Conservation (phyloP, 2,888 invertebrate genomes). For the Leptopilina drosophilae region DNA sequence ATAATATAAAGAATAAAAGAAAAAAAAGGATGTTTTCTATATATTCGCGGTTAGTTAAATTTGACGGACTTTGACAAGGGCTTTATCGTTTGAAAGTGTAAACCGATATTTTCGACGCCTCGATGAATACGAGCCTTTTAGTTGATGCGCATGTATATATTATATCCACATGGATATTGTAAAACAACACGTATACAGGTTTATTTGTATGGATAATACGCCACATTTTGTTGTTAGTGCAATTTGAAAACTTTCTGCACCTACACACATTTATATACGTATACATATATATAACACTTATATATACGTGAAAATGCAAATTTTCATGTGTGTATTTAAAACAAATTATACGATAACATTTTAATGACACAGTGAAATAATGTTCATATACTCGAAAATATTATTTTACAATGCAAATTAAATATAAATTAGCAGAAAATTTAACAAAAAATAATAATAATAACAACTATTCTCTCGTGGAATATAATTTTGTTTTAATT, state of each 20-base stretch:
- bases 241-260: not conserved
- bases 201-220: constrained; percentile 53
- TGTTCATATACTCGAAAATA: not conserved
- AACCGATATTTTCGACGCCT: constrained; percentile 57
- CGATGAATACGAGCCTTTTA: constrained; percentile 51
- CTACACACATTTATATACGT: not conserved
- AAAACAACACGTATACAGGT: constrained; percentile 37
- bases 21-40: not conserved
- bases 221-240: constrained; percentile 42
- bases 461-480: not conserved
- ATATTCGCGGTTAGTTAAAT: constrained; percentile 9
- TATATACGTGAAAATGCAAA: not conserved
- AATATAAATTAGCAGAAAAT: not conserved
- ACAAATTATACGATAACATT: constrained; percentile 6
- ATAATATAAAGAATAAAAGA: no score
- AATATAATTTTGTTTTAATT: not conserved
- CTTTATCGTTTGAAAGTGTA: constrained; percentile 41
- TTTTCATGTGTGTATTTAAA: not conserved
- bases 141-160: constrained; percentile 51
- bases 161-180: constrained; percentile 2
- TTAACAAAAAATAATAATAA: no score
- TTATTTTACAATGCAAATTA: not conserved
- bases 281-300: not conserved
- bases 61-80: constrained; percentile 30
- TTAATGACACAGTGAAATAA: not conserved